Evolutionary conservation across 1,140 invertebrate species (phyloP).

Genomic region (Megalonaias nervosa): DNA sequence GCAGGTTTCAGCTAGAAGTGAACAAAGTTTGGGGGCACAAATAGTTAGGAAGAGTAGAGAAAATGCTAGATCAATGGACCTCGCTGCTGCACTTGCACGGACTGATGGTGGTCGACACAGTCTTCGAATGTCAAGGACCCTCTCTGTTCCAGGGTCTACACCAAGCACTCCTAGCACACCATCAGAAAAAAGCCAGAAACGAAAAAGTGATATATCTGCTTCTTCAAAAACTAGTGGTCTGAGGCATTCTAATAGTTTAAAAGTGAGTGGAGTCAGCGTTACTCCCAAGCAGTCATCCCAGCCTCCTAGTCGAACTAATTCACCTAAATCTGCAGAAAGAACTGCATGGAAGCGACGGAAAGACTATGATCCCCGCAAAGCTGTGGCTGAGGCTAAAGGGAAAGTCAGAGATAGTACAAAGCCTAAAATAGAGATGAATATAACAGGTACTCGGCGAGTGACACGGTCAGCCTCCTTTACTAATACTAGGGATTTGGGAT

Average conservation of each 20-base stretch:
- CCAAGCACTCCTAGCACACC: constrained; percentile 8
- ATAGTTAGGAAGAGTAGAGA: constrained; percentile 60
- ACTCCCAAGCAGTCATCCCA: constrained; percentile 42
- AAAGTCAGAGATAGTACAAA: constrained; percentile 45
- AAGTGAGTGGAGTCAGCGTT: constrained; percentile 50
- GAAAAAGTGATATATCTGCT: constrained; percentile 15
- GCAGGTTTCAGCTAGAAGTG: constrained; percentile 44
- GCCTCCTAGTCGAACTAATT: constrained; percentile 57
- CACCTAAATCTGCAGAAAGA: constrained; percentile 78
- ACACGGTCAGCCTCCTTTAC: constrained; percentile 62
- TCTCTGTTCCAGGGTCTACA: constrained; percentile 32
- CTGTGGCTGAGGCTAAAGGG: constrained; percentile 80
- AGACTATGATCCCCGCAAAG: constrained; percentile 91
- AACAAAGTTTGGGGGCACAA: constrained; percentile 61
- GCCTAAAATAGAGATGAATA: constrained; percentile 28
- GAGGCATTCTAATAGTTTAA: constrained; percentile 41
- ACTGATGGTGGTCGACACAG: constrained; percentile 80
- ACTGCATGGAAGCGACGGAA: constrained; percentile 93
- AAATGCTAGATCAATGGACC: constrained; percentile 15
- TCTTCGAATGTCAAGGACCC: constrained; percentile 71
- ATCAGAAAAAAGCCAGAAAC: neutral
- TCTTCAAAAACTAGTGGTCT: neutral
- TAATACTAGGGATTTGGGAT: constrained; percentile 44
- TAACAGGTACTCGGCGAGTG: constrained; percentile 39
- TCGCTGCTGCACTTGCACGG: constrained; percentile 71